Percentiles rank a stretch among this genome's conserved stretches.
phyloP scores from a whole-genome alignment of 2,888 invertebrate species.

The Cheilosia vernalis region DNA sequence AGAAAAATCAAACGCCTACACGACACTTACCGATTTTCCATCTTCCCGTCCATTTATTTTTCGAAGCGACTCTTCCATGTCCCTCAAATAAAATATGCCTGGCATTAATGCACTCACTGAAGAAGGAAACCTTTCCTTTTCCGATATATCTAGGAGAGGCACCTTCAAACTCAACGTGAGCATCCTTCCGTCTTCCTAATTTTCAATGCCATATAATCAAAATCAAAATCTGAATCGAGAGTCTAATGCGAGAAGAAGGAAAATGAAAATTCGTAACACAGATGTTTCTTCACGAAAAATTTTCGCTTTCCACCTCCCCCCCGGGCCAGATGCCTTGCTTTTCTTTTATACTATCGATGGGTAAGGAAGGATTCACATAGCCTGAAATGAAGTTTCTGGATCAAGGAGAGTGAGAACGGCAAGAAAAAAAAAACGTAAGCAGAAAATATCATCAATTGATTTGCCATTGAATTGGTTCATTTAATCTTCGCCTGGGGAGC shows the following conservation, averaged over 20 bases:
- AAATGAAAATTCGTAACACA: conserved; percentile 70
- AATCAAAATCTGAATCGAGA: conserved; percentile 67
- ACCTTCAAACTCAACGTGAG: conserved; percentile 70
- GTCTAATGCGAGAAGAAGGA: conserved; percentile 38
- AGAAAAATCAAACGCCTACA: not conserved
- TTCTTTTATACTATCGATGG: conserved; percentile 9
- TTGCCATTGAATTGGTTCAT: conserved; percentile 75
- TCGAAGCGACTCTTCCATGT: conserved; percentile 18
- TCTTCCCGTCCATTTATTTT: conserved; percentile 45
- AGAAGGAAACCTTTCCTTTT: conserved; percentile 28
- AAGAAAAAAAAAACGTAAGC: conserved; percentile 62
- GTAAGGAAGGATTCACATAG: conserved; percentile 43
- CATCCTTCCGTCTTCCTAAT: conserved; percentile 73
- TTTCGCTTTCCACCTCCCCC: not conserved
- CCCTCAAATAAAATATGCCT: conserved; percentile 12
- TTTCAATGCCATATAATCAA: conserved; percentile 74
- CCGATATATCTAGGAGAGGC: conserved; percentile 30
- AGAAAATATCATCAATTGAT: conserved; percentile 75
- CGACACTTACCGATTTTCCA: not conserved
- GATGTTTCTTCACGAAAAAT: conserved; percentile 57
- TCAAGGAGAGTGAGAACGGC: not conserved
- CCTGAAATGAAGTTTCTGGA: conserved; percentile 51
- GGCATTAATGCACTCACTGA: conserved; percentile 24
- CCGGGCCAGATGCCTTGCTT: not conserved
- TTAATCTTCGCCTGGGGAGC: conserved; percentile 68